phyloP scores from a whole-genome alignment of 2,797 vertebrate species.

The Poeciliopsis paucimaculata region DNA sequence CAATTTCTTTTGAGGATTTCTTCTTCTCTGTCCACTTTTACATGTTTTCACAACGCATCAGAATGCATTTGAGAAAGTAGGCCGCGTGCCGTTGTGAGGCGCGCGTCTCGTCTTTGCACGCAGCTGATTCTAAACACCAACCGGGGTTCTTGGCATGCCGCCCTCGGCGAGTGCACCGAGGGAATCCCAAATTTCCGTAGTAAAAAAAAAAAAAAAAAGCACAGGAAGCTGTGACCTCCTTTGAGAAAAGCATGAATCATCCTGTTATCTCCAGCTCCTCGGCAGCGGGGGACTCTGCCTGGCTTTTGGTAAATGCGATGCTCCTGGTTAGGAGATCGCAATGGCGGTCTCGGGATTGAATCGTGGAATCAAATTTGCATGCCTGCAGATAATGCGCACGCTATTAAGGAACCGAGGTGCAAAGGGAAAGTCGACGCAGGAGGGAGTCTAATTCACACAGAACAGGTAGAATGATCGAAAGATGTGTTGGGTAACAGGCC shows the following conservation, averaged over 20 bases:
- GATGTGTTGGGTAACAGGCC: slow-evolving; percentile 50
- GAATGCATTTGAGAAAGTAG: background rate
- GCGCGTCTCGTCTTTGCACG: slow-evolving; percentile 50
- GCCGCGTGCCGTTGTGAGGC: slow-evolving; percentile 27
- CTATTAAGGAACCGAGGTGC: slow-evolving; percentile 32
- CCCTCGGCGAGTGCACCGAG: slow-evolving; percentile 62
- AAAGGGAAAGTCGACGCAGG: slow-evolving; percentile 31
- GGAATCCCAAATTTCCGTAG: slow-evolving; percentile 77
- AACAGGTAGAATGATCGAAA: slow-evolving; percentile 47
- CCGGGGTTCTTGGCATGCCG: slow-evolving; percentile 58
- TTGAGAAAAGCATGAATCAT: slow-evolving; percentile 77
- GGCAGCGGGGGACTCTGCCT: slow-evolving; percentile 54
- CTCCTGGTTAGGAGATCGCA: slow-evolving; percentile 51
- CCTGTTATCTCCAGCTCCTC: slow-evolving; percentile 74
- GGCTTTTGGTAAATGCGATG: slow-evolving; percentile 61
- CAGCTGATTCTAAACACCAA: slow-evolving; percentile 68
- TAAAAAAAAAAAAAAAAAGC: slow-evolving; percentile 46
- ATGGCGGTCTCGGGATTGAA: slow-evolving; percentile 43
- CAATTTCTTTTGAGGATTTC: background rate
- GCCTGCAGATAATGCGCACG: slow-evolving; percentile 46
- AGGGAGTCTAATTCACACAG: slow-evolving; percentile 23
- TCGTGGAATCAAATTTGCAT: slow-evolving; percentile 51
- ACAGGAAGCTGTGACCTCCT: slow-evolving; percentile 76
- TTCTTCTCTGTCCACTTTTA: background rate
- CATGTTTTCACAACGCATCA: background rate